Base-by-base conservation (phyloP, 2,113 vertebrate genomes). In the Tylochromis polylepis region DNA sequence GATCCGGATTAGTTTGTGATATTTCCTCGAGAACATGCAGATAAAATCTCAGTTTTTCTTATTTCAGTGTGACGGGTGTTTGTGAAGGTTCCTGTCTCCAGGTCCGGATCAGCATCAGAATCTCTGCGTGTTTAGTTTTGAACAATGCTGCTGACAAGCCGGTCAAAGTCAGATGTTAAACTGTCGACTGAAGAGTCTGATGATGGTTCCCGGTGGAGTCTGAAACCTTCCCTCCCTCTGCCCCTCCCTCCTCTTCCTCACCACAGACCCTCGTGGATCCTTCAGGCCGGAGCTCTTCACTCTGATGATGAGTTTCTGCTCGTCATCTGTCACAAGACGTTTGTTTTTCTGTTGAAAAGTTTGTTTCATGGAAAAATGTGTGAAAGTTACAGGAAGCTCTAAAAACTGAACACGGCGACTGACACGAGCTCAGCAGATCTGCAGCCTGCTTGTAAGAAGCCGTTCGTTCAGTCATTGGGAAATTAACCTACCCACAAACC, bases 1-100 rank as follows among this genome's bases (percentile, higher is more conserved):
- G 67, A 27, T 46, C 41, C 1, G 9, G 29, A 62, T 62, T 24
- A 7, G 41, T 49, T 72, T 27, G 9, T 46, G 5, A 0, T 49
- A 18, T 18, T 75, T 75, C 24, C 46, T 29, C 1, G 1, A 29
- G 41, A 49, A 11, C 15, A 27, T 3, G 22, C 27, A 27, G n/a
- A 70, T 16, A 7, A 70, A 43, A 16, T 46, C 38, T 72, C 65
- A 18, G 9, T 29, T 75, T 29, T 4, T 18, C n/a, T 36, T 36
- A 34, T 2, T 36, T 27, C 38, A 18, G 22, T 2, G 41, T 72
- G 67, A 46, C 38, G 8, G 15, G 38, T 3, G n/a, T 70, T n/a
- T 2, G 59, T 62, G 41, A 46, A 46, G 22, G 14, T 22, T 27
- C 1, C n/a, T 0, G 20, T 8, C 20, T 0, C 4, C 7, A 34